Evolutionary conservation across 2,888 invertebrate genomes (phyloP).

Genomic region (Lamellibrachia satsuma): DNA sequence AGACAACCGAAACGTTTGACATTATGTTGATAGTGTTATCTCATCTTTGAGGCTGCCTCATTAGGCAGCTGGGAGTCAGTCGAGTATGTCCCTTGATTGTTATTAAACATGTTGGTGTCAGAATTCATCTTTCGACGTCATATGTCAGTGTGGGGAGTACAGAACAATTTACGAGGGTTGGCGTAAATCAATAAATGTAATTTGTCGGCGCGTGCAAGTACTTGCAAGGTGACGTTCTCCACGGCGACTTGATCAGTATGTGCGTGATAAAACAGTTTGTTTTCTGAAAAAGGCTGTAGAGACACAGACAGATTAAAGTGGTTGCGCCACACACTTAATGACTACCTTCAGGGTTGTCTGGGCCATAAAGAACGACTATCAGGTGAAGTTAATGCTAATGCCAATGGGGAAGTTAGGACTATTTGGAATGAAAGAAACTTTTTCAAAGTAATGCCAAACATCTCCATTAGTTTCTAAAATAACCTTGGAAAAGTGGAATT

Average conservation of each 20-base stretch:
- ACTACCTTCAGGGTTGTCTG: not conserved
- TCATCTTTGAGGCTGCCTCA: not conserved
- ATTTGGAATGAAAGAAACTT: not conserved
- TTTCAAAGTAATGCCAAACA: not conserved
- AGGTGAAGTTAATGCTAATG: not conserved
- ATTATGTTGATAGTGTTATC: not conserved
- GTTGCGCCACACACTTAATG: not conserved
- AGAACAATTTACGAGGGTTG: not conserved
- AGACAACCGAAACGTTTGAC: not conserved
- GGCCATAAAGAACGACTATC: not conserved
- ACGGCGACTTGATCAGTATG: not conserved
- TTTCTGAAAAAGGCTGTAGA: not conserved
- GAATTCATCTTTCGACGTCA: conserved; percentile 12
- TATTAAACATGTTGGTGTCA: conserved; percentile 17
- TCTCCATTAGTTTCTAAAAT: not conserved
- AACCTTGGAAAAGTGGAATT: too few relatives aligned
- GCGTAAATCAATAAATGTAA: conserved; percentile 4
- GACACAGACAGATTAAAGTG: not conserved
- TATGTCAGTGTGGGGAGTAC: not conserved
- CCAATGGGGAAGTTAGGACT: not conserved
- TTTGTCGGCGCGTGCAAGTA: not conserved
- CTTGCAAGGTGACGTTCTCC: not conserved
- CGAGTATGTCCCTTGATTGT: not conserved
- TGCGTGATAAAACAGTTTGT: not conserved
- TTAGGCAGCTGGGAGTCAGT: not conserved